Evolutionary conservation across 2,113 vertebrate species (phyloP).

Genomic region (Heterotis niloticus): DNA sequence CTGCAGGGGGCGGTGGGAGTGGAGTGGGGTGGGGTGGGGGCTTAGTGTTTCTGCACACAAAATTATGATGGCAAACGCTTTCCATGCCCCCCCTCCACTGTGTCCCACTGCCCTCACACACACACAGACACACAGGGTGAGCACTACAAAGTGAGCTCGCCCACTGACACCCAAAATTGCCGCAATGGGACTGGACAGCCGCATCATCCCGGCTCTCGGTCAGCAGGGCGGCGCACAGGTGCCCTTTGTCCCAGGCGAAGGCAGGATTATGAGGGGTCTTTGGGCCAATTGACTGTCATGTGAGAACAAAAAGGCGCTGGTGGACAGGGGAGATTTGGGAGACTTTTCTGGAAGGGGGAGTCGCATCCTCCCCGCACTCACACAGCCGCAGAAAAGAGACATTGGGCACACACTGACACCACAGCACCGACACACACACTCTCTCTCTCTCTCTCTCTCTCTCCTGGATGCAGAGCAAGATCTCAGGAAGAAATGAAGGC

Average conservation of each 20-base stretch:
- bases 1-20: too few relatives aligned
- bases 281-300: slow-evolving; percentile 99
- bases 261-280: slow-evolving; percentile 98
- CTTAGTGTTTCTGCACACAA: slow-evolving; percentile 87
- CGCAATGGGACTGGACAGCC: slow-evolving; percentile 99
- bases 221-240: slow-evolving; percentile 96
- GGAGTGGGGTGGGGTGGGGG: slow-evolving; percentile 75
- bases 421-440: slow-evolving; percentile 79
- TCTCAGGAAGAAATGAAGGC: background rate
- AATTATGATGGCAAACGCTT: slow-evolving; percentile 99
- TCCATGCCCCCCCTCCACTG: slow-evolving; percentile 82
- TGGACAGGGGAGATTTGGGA: background rate
- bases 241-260: slow-evolving; percentile 98
- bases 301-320: slow-evolving; percentile 85
- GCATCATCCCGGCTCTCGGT: slow-evolving; percentile 95
- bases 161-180: slow-evolving; percentile 92
- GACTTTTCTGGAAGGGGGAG: background rate
- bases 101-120: background rate
- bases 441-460: too few relatives aligned
- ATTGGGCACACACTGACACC: slow-evolving; percentile 85
- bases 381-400: slow-evolving; percentile 89
- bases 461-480: too few relatives aligned
- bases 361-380: slow-evolving; percentile 75
- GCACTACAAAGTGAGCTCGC: slow-evolving; percentile 90
- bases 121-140: slow-evolving; percentile 63